Evolutionary conservation across 2,113 vertebrate genomes (phyloP).

Genomic region (Daboia siamensis): DNA sequence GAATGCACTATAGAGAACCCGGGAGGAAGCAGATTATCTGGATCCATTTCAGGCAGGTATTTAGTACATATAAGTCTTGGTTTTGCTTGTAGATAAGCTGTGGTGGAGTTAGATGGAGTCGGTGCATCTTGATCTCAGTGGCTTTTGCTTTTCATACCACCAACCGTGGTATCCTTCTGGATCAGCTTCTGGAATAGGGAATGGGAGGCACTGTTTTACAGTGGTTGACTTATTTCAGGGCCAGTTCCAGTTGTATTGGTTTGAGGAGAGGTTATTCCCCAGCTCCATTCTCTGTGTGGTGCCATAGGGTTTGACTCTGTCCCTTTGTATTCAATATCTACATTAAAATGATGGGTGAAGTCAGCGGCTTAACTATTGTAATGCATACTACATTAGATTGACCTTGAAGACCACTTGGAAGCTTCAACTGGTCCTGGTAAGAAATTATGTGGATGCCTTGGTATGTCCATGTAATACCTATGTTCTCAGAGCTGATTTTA

Average conservation of each 20-base stretch:
- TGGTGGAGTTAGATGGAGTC: not conserved
- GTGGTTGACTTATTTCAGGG: not conserved
- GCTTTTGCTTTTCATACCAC: not conserved
- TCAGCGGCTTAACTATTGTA: not conserved
- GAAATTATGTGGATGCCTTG: not conserved
- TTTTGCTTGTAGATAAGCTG: not conserved
- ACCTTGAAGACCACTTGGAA: not conserved
- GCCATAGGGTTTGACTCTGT: not conserved
- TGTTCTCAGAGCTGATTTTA: not conserved
- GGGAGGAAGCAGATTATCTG: too few relatives aligned
- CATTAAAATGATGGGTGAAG: not conserved
- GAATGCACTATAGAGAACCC: too few relatives aligned
- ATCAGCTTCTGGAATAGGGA: not conserved
- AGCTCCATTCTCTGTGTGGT: not conserved
- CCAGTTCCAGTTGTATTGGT: not conserved
- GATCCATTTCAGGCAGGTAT: not conserved
- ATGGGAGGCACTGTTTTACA: not conserved
- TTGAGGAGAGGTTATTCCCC: not conserved
- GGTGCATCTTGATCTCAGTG: not conserved
- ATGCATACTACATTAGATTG: not conserved
- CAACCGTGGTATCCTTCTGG: not conserved
- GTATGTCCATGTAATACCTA: not conserved
- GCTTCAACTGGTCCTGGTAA: not conserved
- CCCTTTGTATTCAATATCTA: not conserved
- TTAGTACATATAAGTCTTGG: not conserved